A percentile compares a stretch with the other conserved stretches of the same genome.
phyloP scores from a whole-genome alignment of 2,797 vertebrate genomes.

The Eulemur rubriventer region DNA sequence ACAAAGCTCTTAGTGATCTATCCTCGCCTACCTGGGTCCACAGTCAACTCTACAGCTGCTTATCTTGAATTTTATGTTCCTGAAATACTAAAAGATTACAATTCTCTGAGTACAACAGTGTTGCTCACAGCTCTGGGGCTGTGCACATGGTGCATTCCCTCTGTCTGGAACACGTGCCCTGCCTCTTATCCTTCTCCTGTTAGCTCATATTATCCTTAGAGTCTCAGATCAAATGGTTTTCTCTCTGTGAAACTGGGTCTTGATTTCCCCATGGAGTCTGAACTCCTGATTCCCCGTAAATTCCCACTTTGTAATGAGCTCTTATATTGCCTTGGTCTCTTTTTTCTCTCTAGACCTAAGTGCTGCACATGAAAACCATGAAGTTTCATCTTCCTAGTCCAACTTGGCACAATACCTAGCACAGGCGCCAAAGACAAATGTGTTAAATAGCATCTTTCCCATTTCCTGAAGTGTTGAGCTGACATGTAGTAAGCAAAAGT shows the following conservation, averaged over 20 bases:
- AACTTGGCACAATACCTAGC: background rate
- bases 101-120: fast-evolving
- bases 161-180: background rate
- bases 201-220: background rate
- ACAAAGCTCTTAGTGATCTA: fast-evolving
- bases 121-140: background rate
- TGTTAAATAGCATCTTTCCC: background rate
- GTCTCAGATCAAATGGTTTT: background rate
- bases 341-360: background rate
- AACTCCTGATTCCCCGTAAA: fast-evolving
- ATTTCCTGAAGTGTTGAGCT: background rate
- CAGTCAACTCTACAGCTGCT: background rate
- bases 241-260: background rate
- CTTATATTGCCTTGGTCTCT: background rate
- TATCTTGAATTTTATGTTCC: background rate
- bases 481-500: background rate
- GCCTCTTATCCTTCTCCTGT: background rate
- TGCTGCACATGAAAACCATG: background rate
- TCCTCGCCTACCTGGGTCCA: background rate
- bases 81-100: background rate
- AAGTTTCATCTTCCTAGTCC: background rate
- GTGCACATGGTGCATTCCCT: background rate
- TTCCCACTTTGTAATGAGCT: background rate
- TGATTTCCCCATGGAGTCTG: background rate
- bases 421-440: fast-evolving